Base-by-base conservation (phyloP, 2,797 vertebrate genomes). In the Odontamblyopus lacepedii region DNA sequence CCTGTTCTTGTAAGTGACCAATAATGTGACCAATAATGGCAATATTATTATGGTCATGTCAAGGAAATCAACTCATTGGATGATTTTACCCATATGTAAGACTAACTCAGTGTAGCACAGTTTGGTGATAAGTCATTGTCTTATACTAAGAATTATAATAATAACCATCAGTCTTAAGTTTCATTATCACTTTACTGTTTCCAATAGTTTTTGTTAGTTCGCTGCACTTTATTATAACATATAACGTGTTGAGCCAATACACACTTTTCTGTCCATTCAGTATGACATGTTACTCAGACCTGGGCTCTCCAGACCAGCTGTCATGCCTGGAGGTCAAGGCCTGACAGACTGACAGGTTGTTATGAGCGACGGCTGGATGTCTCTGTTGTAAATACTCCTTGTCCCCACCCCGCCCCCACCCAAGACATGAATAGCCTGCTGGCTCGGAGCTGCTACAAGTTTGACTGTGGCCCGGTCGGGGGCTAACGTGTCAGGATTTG, bases 321-420 rank as follows among this genome's bases (percentile, higher is more conserved):
- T 79, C 84, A 80, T 88, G 92, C 95, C 94, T 89, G 87, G 85
- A 95, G 95, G 94, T 94, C 87, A 75, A 75, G 90, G 74, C 90
- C 78, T 97, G 95, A 96, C 95, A 95, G 92, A 87, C 93, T 95
- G 95, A 96, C 95, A 96, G 92, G 92, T 91, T 93, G 74, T 96
- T 93, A 92, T 87, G 64, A 63, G 71, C 80, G 92, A 92, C 61
- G 85, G 77, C 67, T 73, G 77, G 87, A 70, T 75, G 76, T 87
- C 84, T 89, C 76, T 70, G 32, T 78, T 65, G 48, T 88, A 81
- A 73, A 18, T 72, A 82, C 82, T n/a, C 70, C 8, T 69, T 73
- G 72, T 69, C 80, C 78, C 76, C 69, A 75, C 67, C 66, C 55
- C 78, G 53, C 67, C 77, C 69, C 55, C 38, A 44, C n/a, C 61